Evolutionary conservation across 64 coral and sea anemone species (phyloP).

Genomic region (Pachyseris speciosa): DNA sequence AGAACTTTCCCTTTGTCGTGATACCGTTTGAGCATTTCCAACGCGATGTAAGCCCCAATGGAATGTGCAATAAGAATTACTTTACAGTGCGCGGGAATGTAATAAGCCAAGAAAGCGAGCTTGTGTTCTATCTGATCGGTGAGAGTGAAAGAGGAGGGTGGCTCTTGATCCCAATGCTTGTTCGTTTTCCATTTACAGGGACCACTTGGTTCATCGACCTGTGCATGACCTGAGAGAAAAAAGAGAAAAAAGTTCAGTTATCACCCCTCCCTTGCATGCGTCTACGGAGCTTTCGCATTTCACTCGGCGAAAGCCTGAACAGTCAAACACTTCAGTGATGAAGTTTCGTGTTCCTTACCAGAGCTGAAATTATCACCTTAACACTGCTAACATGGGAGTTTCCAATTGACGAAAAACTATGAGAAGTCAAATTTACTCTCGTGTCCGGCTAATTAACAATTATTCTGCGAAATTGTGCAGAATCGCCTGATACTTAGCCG

Average conservation of each 20-base stretch:
- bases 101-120: conserved; percentile 86
- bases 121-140: conserved; percentile 95
- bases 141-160: conserved; percentile 48
- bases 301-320: no score
- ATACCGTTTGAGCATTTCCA: conserved; percentile 93
- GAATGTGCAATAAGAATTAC: conserved; percentile 94
- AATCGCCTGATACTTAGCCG: no score
- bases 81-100: conserved; percentile 54
- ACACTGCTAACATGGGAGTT: no score
- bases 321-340: no score
- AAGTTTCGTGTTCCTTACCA: no score
- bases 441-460: no score
- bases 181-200: conserved; percentile 35
- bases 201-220: conserved; percentile 43
- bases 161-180: conserved; percentile 12
- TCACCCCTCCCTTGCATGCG: no score
- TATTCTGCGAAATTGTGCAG: no score
- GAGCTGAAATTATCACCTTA: no score
- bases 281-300: no score
- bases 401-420: no score
- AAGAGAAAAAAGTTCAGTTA: neutral
- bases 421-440: no score
- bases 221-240: conserved; percentile 70
- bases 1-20: conserved; percentile 79
- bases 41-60: conserved; percentile 82